Evolutionary conservation across 2,113 vertebrate species (phyloP).

Genomic region (Physeter macrocephalus): DNA sequence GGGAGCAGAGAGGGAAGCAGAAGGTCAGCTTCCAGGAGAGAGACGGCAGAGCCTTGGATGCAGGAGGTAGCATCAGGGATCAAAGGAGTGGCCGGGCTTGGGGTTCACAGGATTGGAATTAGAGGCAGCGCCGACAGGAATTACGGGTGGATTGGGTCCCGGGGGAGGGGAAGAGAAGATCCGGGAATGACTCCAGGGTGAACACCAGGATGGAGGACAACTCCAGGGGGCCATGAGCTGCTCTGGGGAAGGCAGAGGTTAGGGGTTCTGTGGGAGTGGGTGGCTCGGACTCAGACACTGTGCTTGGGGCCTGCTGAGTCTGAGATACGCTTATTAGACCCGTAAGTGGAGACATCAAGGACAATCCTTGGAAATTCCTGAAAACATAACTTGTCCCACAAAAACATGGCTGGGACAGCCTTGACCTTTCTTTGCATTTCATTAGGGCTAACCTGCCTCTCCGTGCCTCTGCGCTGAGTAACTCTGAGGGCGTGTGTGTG

Average conservation of each 20-base stretch:
- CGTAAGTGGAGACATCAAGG: not conserved
- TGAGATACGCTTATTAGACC: not conserved
- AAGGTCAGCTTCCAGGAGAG: not conserved
- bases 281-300: not conserved
- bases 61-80: not conserved
- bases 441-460: not conserved
- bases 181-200: accelerated
- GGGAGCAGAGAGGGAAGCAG: not conserved
- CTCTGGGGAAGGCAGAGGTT: accelerated
- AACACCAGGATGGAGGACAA: accelerated
- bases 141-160: accelerated
- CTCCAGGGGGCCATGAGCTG: not conserved
- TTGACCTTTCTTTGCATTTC: not conserved
- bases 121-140: not conserved
- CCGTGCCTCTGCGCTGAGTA: not conserved
- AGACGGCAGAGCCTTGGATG: accelerated
- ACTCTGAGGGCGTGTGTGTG: not conserved
- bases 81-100: not conserved
- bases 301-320: not conserved
- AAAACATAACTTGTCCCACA: not conserved
- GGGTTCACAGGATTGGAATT: no score
- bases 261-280: not conserved
- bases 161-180: not conserved
- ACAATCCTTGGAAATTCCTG: not conserved
- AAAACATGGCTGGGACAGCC: not conserved